These are phyloP conservation scores for Pogoniulus pusillus DNA, from an alignment of 2,797 vertebrate species.

Conservation along the genomic window DNA sequence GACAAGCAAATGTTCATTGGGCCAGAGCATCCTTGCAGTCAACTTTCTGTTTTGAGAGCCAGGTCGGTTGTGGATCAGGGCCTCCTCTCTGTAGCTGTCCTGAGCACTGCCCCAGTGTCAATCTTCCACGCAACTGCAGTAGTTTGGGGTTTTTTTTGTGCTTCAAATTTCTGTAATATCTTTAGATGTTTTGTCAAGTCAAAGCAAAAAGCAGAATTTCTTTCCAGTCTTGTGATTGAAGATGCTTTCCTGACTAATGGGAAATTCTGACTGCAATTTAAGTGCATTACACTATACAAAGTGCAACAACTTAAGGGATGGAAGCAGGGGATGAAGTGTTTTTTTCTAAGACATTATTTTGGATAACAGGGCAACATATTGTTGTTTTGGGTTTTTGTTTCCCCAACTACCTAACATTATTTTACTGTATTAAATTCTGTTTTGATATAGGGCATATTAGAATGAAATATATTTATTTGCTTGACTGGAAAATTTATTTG, in stretches of 20 bases:
- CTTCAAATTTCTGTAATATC: neutral
- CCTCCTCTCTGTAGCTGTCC: neutral
- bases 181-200: neutral
- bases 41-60: rapidly evolving
- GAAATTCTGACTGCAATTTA: neutral
- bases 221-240: neutral
- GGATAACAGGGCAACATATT: neutral
- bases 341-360: neutral
- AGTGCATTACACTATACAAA: neutral
- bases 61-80: neutral
- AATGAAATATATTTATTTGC: neutral
- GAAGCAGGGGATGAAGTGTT: neutral
- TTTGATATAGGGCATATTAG: neutral
- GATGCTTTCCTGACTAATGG: neutral
- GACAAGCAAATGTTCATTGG: neutral
- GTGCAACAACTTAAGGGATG: neutral
- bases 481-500: neutral
- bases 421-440: neutral
- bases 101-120: neutral
- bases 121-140: neutral
- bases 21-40: neutral
- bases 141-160: neutral
- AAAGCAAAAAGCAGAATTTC: neutral
- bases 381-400: neutral
- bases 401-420: neutral